Evolutionary conservation across 2,888 invertebrate species (phyloP), one percentile per base, ranked within the genome.

Genomic region (Macroteleia sp.): DNA sequence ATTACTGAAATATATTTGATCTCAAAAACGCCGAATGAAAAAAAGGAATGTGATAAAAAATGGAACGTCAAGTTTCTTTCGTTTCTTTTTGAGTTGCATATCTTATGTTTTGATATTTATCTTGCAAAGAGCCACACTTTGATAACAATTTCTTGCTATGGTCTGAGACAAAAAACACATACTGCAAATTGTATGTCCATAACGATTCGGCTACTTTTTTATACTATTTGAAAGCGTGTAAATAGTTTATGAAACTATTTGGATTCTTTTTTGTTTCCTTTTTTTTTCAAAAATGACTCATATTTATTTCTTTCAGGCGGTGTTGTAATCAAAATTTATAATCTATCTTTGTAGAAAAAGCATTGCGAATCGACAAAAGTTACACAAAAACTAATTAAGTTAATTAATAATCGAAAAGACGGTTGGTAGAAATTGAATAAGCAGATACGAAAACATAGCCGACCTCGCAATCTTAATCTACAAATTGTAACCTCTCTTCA

Each of bases 401-500:
- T 64, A 64, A 73, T 73, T 57, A 57, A 64, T 73, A 73, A 73
- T 50, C 73, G 48, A 56, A 62, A 42, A 32, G 48, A 25, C 46
- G 42, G 30, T 19, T 16, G n/a, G 42, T 30, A 50, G n/a, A 50
- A 64, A 59, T 66, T 50, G 48, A 74, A 66, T 66, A 59, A 64
- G 22, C 32, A 34, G 73, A 50, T 42, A 42, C 42, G 57, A 57
- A 50, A 66, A 66, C 73, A 64, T 64, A 28, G 71, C 3, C 3
- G 34, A 28, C 3, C 16, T 59, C 20, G 20, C 52, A 74, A 66
- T 74, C 73, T 66, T 66, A 44, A 74, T 74, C 73, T 66, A 57
- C 64, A 64, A 73, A 73, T 73, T 61, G 67, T 74, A 54, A 74
- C 66, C 59, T 61, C 66, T 50, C 9, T 44, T 50, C 42, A 59